Base-by-base conservation (phyloP, 2,888 invertebrate species). In the Hemistola chrysoprasaria region DNA sequence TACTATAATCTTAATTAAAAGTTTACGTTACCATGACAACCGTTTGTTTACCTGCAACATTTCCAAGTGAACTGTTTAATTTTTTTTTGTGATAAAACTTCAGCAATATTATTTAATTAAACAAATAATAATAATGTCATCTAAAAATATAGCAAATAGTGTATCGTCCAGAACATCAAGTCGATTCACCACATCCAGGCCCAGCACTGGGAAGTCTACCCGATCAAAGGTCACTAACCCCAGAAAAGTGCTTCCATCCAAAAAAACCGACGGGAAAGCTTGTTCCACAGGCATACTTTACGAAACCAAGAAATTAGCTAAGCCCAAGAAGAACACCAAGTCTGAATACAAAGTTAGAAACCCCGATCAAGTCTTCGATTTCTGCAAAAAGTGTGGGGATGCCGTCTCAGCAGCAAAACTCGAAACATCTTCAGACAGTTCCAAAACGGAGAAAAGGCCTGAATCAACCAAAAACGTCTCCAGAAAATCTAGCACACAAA, bases 351-450 rank as follows among this genome's bases (percentile, higher is more conserved):
- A 46, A 22, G 62, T 78, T 3, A 50, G 47, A 11, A 61, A 56
- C 42, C 62, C 58, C 7, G 40, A 10, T 5, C 38, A 29, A 40
- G 8, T 1, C 22, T 41, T 6, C 21, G 64, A 72, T 35, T 61
- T 53, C 8, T 72, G 71, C 36, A 64, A 57, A 21, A 71, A 63
- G 22, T 81, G 85, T 43, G 84, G 84, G 0, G 85, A 85, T 30
- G 43, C 40, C 3, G 34, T 45, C 1, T 22, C 33, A n/a, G 22
- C 25, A 11, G 4, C 8, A 2, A 20, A 16, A 3, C 3, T 28
- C 11, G 8, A 34, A 8, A 25, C 8, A 22, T 24, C 7, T 10
- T 24, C 16, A 2, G 4, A 4, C 4, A 3, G 2, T 16, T 3
- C 4, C 5, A 40, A 8, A n/a, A 23, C 20, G 6, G 8, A 27